Conservation (phyloP, 2,888 invertebrate genomes). For the Apamea sordens region DNA sequence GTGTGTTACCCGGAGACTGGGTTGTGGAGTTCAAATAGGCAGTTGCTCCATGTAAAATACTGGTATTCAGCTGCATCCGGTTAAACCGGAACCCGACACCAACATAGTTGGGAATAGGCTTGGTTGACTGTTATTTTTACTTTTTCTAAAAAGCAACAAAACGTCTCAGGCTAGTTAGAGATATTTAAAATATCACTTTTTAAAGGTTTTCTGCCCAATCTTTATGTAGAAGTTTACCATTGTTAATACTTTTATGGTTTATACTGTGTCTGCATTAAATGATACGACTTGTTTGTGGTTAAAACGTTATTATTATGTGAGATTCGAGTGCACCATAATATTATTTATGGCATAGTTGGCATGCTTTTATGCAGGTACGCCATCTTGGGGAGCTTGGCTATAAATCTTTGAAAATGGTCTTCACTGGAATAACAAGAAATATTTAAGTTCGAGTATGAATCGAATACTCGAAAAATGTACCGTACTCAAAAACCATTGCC, state of each 20-base stretch:
- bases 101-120: background rate
- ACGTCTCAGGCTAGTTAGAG: too few species aligned
- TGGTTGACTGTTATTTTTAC: background rate
- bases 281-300: background rate
- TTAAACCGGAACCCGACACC: background rate
- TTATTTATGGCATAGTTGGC: conserved; percentile 2
- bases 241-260: background rate
- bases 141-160: background rate
- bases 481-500: too few species aligned
- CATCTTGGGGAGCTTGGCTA: background rate
- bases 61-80: background rate
- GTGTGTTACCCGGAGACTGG: background rate
- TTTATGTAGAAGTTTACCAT: background rate
- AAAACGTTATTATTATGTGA: background rate
- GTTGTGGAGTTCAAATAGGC: background rate
- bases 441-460: background rate
- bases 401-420: background rate
- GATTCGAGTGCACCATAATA: background rate
- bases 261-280: background rate
- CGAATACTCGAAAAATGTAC: too few species aligned
- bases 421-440: background rate
- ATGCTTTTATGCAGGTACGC: conserved; percentile 2
- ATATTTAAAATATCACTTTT: background rate
- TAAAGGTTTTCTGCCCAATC: background rate
- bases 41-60: background rate